Percentiles rank a stretch among this genome's conserved stretches.
These are phyloP conservation scores for Tachyglossus aculeatus DNA, from an alignment of 2,797 vertebrate species.

Conservation along the genomic window DNA sequence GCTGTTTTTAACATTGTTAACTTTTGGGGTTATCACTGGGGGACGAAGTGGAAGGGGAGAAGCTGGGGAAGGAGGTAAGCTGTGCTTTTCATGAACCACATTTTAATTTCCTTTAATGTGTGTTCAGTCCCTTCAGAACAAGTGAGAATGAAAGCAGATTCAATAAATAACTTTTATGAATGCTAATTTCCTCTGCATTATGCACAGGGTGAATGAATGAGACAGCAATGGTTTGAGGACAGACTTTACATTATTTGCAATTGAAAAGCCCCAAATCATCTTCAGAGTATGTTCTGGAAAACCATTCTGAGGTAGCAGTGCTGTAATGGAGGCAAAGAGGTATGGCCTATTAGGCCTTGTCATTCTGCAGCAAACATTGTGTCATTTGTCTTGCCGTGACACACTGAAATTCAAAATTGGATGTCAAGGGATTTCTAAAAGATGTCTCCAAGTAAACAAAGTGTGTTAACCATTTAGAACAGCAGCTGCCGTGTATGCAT, in stretches of 20 bases:
- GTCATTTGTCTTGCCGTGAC: neutral
- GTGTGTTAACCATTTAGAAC: constrained; percentile 1
- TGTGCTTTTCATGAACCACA: neutral
- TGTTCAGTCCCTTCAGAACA: neutral
- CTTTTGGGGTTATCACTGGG: too few species aligned
- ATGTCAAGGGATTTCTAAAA: neutral
- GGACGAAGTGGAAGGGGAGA: too few species aligned
- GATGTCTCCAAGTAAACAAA: neutral
- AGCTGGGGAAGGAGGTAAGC: neutral
- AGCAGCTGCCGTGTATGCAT: neutral
- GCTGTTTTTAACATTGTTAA: neutral
- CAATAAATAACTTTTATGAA: neutral
- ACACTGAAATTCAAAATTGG: neutral
- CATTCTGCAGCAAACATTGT: neutral
- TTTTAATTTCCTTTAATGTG: constrained; percentile 7
- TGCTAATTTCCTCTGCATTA: neutral
- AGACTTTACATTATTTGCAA: neutral
- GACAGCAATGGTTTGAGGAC: neutral
- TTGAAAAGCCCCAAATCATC: neutral
- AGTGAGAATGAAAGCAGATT: neutral
- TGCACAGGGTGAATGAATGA: neutral
- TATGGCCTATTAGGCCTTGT: neutral
- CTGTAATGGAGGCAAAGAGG: neutral
- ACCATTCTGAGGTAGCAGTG: neutral
- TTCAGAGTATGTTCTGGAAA: constrained; percentile 10